Base-by-base conservation (phyloP, 1,140 invertebrate genomes). In the Metopolophium dirhodum region DNA sequence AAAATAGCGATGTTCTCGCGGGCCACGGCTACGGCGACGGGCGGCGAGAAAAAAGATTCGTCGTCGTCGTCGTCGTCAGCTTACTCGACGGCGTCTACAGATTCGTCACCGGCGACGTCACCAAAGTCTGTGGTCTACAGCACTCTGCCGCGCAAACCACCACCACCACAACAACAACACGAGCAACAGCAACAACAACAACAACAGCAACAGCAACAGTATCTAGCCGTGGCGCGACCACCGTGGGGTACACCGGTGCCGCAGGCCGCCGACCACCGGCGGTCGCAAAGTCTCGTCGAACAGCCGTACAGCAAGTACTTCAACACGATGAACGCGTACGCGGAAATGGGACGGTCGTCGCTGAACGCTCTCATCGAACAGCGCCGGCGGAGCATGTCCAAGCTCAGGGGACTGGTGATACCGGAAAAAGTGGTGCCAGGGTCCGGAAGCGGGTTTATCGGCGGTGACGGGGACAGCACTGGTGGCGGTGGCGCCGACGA, bases 1-100 rank as follows among this genome's bases (percentile, higher is more conserved):
- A 98, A 98, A 95, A 98, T 98, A 94, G 98, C 97, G 77, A 97
- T 98, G 97, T 98, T 98, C 95, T 98, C 97, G 11, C 45, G 49
- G 30, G 77, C 86, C 86, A 49, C 91, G 20, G 90, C 20, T 22
- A 20, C n/a, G 23, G 68, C 18, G 47, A 22, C 1, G 1, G n/a
- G 22, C 4, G 88, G 49, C 18, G 83, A 91, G 23, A 86, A 90
- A 86, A 94, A 94, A 92, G 90, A 92, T n/a, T 51, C 94, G n/a
- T 94, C 82, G 22, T 94, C 93, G 20, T 94, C 95, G 6, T 54
- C 51, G 20, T 51, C 94, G 37, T 94, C 94, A 2, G 94, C 94
- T 23, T 95, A 95, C 91, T 94, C 94, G 1, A 94, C 94, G 23
- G 93, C 94, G 41, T 94, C 94, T 22, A 92, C 94, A 2, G 54